A percentile compares a stretch with the other conserved stretches of the same genome.
Conservation (phyloP, 1,140 invertebrate species). For the Leptinotarsa undecemlineata region DNA sequence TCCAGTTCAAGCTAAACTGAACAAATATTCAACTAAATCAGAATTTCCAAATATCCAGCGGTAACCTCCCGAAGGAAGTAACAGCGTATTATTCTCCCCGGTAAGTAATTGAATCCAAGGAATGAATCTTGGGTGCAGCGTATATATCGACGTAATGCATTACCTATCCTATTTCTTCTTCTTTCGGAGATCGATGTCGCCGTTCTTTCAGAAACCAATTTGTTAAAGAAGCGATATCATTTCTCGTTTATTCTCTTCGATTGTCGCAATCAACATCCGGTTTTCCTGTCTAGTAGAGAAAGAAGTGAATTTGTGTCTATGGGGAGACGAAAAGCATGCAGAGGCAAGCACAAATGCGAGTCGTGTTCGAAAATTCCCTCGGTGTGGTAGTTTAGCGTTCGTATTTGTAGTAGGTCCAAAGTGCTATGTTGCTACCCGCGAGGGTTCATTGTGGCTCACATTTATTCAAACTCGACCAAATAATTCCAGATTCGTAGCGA, state of each 20-base stretch:
- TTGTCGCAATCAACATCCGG: slow-evolving; percentile 55
- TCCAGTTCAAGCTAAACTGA: too few species aligned
- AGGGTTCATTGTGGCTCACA: too few species aligned
- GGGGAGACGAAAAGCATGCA: slow-evolving; percentile 45
- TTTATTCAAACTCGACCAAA: too few species aligned
- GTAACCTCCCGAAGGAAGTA: background rate
- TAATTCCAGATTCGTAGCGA: too few species aligned
- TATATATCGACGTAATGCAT: slow-evolving; percentile 17
- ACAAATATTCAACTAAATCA: too few species aligned
- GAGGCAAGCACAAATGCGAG: slow-evolving; percentile 46
- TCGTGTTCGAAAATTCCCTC: background rate
- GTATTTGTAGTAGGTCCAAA: too few species aligned
- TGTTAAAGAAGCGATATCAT: slow-evolving; percentile 47
- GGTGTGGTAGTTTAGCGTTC: background rate
- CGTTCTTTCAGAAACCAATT: slow-evolving; percentile 41
- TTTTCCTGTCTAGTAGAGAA: slow-evolving; percentile 49
- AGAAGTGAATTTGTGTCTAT: slow-evolving; percentile 45
- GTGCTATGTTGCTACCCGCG: too few species aligned
- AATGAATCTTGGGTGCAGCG: slow-evolving; percentile 26
- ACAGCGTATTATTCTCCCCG: background rate
- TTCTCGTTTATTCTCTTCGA: slow-evolving; percentile 46
- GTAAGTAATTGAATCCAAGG: slow-evolving; percentile 15
- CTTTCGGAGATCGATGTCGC: slow-evolving; percentile 31
- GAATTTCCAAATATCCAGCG: too few species aligned
- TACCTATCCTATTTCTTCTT: slow-evolving; percentile 28